Base-by-base conservation (phyloP, 2,113 vertebrate species). In the Athene cunicularia region DNA sequence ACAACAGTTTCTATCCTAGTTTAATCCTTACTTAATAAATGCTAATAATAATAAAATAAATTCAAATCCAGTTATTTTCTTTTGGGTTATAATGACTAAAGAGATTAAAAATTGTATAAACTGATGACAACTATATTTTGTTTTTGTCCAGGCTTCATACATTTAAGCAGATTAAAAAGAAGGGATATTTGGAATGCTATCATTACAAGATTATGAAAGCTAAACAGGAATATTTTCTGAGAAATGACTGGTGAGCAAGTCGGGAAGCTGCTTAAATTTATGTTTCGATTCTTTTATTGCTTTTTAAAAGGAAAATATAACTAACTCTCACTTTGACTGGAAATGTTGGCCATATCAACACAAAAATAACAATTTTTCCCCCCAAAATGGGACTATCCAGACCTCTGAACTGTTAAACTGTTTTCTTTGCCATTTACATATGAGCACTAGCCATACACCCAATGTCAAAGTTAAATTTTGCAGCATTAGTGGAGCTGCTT, bases 221-320 rank as follows among this genome's bases (percentile, higher is more conserved):
- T 26, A n/a, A 47, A 86, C 32, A 77, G n/a, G 11, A 84, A 58
- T 28, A 41, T 71, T 87, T 90, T 63, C 53, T 53, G 43, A 67
- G 14, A 64, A 93, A 68, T 14, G 2, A 41, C 14, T 37, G 11
- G 14, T 37, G 12, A 82, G n/a, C 9, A 83, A 88, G 45, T 39
- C 11, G 4, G 37, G 32, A 56, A 83, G 30, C 12, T 80, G 56
- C 60, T 86, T 84, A 88, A 80, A 49, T 70, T 66, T 55, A 77
- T 11, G 3, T 5, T 80, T 89, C 56, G 43, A 79, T 67, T 49
- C 17, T 86, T 88, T 33, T 79, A 50, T 37, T 95, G 24, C 21
- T 76, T 60, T 28, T 88, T 88, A 67, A 82, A 90, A 88, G n/a
- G n/a, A 96, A 86, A 74, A 62, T 27, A 70, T 18, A 49, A 30